phyloP scores from a whole-genome alignment of 1,140 invertebrate species.

The Caenorhabditis inopinata region DNA sequence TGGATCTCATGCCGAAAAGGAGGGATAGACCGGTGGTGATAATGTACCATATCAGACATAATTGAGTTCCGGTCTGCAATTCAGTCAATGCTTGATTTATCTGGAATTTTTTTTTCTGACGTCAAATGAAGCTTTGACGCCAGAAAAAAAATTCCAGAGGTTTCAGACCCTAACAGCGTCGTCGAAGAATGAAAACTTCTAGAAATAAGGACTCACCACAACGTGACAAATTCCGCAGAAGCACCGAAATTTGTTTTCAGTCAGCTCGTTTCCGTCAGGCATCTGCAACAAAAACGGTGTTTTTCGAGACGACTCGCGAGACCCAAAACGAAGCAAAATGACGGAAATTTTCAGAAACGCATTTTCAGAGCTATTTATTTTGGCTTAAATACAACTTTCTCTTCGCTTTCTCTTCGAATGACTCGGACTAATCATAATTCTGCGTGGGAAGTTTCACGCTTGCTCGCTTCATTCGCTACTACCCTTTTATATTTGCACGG shows the following conservation, averaged over 20 bases:
- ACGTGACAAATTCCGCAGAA: slow-evolving; percentile 53
- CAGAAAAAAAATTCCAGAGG: no score
- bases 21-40: slow-evolving; percentile 50
- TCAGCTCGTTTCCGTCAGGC: slow-evolving; percentile 2
- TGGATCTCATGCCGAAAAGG: slow-evolving; percentile 56
- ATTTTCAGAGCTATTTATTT: no score
- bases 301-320: no score
- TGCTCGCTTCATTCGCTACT: not conserved
- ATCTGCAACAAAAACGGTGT: not conserved
- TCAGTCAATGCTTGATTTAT: no score
- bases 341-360: no score
- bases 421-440: not conserved
- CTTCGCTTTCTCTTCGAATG: not conserved
- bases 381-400: no score
- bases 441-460: slow-evolving; percentile 10
- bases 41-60: slow-evolving; percentile 55
- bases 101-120: no score
- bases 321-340: no score
- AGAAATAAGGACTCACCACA: slow-evolving; percentile 45
- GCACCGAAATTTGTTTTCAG: slow-evolving; percentile 45
- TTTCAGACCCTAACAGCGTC: no score
- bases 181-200: no score
- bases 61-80: slow-evolving; percentile 56
- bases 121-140: no score
- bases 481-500: not conserved